A percentile compares a stretch with the other conserved stretches of the same genome.
These are phyloP conservation scores for Champsocephalus gunnari DNA, from an alignment of 2,797 vertebrate species.

Conservation along the genomic window DNA sequence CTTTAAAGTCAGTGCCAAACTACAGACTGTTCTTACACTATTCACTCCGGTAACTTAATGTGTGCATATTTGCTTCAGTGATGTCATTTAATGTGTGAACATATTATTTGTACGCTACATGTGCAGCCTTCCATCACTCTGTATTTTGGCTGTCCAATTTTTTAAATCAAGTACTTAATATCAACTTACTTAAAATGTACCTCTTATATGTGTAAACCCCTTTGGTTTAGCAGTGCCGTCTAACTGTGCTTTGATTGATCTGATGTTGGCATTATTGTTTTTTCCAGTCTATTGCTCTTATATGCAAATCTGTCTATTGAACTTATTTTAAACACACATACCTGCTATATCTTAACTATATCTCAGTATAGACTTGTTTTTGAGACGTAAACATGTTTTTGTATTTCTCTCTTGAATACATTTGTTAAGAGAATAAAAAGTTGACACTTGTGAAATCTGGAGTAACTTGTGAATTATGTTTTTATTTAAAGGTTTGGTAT, in stretches of 20 bases:
- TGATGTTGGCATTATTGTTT: constrained; percentile 8
- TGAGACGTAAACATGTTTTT: constrained; percentile 41
- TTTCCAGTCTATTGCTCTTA: constrained; percentile 27
- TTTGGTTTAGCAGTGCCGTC: constrained; percentile 23
- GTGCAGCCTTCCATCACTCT: constrained; percentile 19
- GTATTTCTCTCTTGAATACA: constrained; percentile 70
- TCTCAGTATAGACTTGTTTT: constrained; percentile 52
- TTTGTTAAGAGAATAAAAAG: constrained; percentile 40
- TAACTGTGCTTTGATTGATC: constrained; percentile 4
- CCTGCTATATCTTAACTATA: constrained; percentile 49
- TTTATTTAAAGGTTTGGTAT: background rate
- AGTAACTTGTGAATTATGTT: background rate
- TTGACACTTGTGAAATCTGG: background rate
- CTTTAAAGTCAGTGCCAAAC: constrained; percentile 44
- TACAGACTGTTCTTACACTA: constrained; percentile 20
- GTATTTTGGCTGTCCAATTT: constrained; percentile 1
- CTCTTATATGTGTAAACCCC: constrained; percentile 11
- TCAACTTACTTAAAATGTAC: constrained; percentile 14
- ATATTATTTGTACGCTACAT: constrained; percentile 42
- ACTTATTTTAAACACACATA: constrained; percentile 5
- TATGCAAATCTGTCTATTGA: constrained; percentile 32
- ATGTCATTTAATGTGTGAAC: constrained; percentile 22
- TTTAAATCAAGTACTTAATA: constrained; percentile 1
- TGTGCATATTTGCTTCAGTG: constrained; percentile 19
- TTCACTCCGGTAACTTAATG: constrained; percentile 11